Conservation (phyloP, 2,888 invertebrate genomes). For the Xestia rhomboidea region DNA sequence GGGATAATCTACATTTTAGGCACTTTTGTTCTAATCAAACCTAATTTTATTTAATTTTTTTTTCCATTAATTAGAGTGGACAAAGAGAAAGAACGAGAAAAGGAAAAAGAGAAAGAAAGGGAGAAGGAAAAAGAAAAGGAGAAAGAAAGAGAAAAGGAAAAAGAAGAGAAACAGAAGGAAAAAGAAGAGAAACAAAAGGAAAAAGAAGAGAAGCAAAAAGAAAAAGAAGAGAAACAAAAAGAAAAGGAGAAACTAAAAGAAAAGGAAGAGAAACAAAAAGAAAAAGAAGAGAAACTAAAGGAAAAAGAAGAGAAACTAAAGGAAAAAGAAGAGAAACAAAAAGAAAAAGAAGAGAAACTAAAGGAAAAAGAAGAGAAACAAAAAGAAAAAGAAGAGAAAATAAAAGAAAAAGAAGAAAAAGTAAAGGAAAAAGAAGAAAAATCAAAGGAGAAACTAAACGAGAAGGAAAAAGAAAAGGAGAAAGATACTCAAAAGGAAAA, state of each 20-base stretch:
- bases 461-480: conserved; percentile 49
- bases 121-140: conserved; percentile 73
- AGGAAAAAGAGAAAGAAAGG: conserved; percentile 65
- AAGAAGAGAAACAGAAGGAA: conserved; percentile 41
- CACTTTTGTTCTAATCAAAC: neutral
- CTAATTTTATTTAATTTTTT: neutral
- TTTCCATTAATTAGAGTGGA: conserved; percentile 65
- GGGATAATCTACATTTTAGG: neutral
- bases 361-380: conserved; percentile 58
- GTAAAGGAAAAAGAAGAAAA: conserved; percentile 63
- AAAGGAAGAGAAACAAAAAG: conserved; percentile 68
- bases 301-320: conserved; percentile 7
- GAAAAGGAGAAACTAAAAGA: conserved; percentile 61
- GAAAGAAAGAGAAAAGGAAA: conserved; percentile 68
- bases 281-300: conserved; percentile 49
- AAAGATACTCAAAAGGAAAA: conserved; percentile 58
- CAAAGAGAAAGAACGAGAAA: conserved; percentile 73
- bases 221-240: conserved; percentile 65
- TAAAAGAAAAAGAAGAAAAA: conserved; percentile 70
- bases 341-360: conserved; percentile 69
- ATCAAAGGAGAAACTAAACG: conserved; percentile 72
- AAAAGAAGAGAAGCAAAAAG: conserved; percentile 66
- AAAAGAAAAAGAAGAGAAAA: conserved; percentile 62
- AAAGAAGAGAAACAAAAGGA: conserved; percentile 37
- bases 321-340: conserved; percentile 64